Evolutionary conservation across 2,797 vertebrate species (phyloP).

Genomic region (Rhynchonycteris naso): DNA sequence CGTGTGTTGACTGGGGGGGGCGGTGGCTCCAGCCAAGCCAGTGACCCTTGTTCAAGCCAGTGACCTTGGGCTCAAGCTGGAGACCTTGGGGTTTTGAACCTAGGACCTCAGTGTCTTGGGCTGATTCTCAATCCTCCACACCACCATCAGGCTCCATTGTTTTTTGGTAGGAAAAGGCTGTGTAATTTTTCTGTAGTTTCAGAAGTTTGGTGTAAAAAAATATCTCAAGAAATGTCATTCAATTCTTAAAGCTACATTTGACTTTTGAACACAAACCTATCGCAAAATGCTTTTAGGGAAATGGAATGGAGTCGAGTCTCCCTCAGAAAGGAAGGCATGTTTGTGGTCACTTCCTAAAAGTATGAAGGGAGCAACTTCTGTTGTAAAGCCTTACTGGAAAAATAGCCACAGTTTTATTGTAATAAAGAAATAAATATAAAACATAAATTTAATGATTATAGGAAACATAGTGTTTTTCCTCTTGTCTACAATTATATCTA

Average conservation of each 20-base stretch:
- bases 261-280: constrained; percentile 30
- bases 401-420: not conserved
- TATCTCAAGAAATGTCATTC: not conserved
- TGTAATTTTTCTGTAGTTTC: constrained; percentile 21
- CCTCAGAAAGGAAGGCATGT: not conserved
- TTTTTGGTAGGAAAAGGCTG: not conserved
- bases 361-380: not conserved
- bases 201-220: not conserved
- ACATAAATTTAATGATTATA: not conserved
- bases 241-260: constrained; percentile 21
- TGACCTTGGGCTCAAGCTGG: too few species aligned
- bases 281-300: not conserved
- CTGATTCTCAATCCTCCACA: too few species aligned
- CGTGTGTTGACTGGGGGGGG: too few species aligned
- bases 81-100: too few species aligned
- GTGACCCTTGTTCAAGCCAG: too few species aligned
- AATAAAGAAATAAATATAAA: not conserved
- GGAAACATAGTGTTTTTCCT: not conserved
- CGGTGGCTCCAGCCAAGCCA: too few species aligned
- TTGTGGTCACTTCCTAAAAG: not conserved
- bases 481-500: not conserved
- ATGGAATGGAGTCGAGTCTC: not conserved
- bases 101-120: too few species aligned
- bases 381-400: not conserved
- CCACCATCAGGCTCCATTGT: not conserved